A percentile compares a stretch with the other conserved stretches of the same genome.
Conservation (phyloP, 1,140 invertebrate genomes). For the Alviniconcha marisindica region DNA sequence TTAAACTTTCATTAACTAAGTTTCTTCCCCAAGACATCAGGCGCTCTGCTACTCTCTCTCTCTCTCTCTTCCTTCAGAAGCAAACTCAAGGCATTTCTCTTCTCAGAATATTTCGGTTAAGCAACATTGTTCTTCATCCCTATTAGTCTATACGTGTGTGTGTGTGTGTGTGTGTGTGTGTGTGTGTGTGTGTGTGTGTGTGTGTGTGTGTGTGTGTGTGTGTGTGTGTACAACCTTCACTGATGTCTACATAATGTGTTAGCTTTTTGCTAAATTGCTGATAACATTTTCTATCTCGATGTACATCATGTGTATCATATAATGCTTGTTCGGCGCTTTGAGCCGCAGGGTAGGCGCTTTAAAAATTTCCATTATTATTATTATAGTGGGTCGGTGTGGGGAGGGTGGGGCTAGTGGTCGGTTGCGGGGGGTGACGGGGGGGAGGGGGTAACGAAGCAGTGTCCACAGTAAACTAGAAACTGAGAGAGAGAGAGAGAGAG, state of each 20-base stretch:
- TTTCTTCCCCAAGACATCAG: too few relatives aligned
- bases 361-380: too few relatives aligned
- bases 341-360: background rate
- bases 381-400: background rate
- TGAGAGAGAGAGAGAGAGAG: background rate
- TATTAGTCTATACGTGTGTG: slow-evolving; percentile 15
- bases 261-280: background rate
- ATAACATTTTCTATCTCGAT: background rate
- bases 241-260: too few relatives aligned
- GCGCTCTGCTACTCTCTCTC: too few relatives aligned
- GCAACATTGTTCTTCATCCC: too few relatives aligned
- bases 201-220: slow-evolving; percentile 25
- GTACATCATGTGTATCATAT: background rate
- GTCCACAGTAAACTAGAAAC: background rate
- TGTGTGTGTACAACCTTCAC: slow-evolving; percentile 6
- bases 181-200: slow-evolving; percentile 27
- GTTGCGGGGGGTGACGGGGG: background rate
- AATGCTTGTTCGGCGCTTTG: background rate
- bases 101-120: too few relatives aligned
- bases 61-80: too few relatives aligned
- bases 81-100: too few relatives aligned
- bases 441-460: background rate
- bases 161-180: slow-evolving; percentile 27
- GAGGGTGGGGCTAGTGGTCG: background rate
- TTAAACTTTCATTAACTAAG: too few relatives aligned